phyloP scores from a whole-genome alignment of 2,797 vertebrate genomes.

The Ibycter americanus region DNA sequence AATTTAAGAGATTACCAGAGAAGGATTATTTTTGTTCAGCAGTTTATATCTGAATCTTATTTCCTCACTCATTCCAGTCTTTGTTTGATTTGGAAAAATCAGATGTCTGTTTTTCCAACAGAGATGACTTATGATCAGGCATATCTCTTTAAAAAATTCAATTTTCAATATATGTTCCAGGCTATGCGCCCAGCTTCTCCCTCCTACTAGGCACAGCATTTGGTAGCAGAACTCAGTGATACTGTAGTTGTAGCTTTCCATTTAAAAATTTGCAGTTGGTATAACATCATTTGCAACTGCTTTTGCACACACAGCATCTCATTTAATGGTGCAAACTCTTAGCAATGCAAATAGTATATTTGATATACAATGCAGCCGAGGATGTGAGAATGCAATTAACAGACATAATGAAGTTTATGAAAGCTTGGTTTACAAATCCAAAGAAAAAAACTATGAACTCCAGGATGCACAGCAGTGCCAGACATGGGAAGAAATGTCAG shows the following conservation, averaged over 20 bases:
- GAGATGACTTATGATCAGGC: not conserved
- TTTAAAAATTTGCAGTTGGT: not conserved
- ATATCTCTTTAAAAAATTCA: not conserved
- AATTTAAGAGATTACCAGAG: not conserved
- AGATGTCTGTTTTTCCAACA: not conserved
- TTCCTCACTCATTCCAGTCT: not conserved
- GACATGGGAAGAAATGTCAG: not conserved
- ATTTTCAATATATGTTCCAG: not conserved
- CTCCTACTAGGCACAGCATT: not conserved
- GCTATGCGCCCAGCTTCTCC: not conserved
- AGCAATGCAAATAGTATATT: not conserved
- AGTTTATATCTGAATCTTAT: not conserved
- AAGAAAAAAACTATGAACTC: not conserved
- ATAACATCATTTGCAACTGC: slow-evolving; percentile 4
- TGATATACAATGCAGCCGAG: not conserved
- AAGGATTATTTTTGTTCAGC: not conserved
- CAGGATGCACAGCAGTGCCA: not conserved
- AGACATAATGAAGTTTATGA: not conserved
- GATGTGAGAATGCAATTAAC: not conserved
- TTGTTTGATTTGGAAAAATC: not conserved
- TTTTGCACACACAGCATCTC: not conserved
- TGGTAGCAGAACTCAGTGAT: not conserved
- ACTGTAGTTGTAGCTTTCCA: not conserved
- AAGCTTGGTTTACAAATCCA: not conserved
- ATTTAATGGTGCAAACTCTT: not conserved